These are phyloP conservation scores for Marisa cornuarietis DNA, from an alignment of 1,140 invertebrate species.

Conservation along the genomic window DNA sequence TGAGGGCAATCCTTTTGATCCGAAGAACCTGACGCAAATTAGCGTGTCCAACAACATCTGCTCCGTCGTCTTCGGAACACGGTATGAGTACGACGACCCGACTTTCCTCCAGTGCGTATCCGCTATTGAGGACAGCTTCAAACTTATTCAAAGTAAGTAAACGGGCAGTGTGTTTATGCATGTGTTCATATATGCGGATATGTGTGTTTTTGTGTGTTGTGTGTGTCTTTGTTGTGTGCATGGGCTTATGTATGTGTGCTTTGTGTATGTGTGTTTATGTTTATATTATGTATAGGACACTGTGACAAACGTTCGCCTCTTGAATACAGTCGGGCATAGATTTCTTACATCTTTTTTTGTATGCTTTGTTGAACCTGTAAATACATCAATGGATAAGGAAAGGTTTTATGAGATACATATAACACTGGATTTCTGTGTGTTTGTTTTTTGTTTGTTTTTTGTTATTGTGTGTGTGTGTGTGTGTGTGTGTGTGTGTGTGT, in stretches of 20 bases:
- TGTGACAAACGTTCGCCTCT: too few species aligned
- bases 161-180: background rate
- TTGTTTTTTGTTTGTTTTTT: too few species aligned
- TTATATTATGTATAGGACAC: background rate
- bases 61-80: slow-evolving; percentile 33
- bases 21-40: slow-evolving; percentile 15
- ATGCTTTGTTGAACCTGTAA: too few species aligned
- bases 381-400: too few species aligned
- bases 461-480: too few species aligned
- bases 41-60: slow-evolving; percentile 42
- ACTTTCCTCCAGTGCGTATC: slow-evolving; percentile 23
- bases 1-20: slow-evolving; percentile 28
- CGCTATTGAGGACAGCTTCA: slow-evolving; percentile 17
- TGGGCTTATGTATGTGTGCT: too few species aligned
- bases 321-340: too few species aligned
- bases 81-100: slow-evolving; percentile 65
- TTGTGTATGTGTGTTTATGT: background rate
- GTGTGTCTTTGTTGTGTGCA: slow-evolving; percentile 6
- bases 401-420: too few species aligned
- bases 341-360: too few species aligned
- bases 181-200: slow-evolving; percentile 12
- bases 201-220: slow-evolving; percentile 7
- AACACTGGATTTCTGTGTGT: too few species aligned
- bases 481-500: too few species aligned
- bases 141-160: background rate